These are phyloP conservation scores for Zhuqinia jingwanae DNA, from an alignment of 2,888 invertebrate species.

Conservation along the genomic window DNA sequence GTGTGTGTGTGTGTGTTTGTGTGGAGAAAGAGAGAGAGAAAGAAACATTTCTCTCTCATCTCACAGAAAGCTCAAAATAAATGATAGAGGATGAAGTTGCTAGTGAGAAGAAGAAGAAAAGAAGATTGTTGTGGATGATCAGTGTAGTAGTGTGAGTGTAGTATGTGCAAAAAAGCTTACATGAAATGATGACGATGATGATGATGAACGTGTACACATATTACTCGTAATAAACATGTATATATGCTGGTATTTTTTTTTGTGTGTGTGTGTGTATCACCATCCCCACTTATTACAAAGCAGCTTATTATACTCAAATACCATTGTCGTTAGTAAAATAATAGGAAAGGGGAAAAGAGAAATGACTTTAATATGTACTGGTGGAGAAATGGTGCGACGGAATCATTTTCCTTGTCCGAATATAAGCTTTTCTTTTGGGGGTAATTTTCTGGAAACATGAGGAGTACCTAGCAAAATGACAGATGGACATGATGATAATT, in stretches of 20 bases:
- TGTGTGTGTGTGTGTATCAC: background rate
- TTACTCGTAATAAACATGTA: background rate
- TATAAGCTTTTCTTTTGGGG: background rate
- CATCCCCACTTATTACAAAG: background rate
- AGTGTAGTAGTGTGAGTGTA: no score
- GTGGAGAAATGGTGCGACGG: no score
- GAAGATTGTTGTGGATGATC: slow-evolving; percentile 21
- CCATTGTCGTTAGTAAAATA: background rate
- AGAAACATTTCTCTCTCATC: background rate
- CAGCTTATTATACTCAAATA: slow-evolving; percentile 11
- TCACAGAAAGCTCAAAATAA: slow-evolving; percentile 2
- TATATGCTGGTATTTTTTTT: no score
- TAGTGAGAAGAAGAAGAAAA: background rate
- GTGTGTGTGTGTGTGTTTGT: no score
- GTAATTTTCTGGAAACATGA: background rate
- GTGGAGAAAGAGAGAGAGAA: background rate
- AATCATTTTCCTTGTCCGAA: no score
- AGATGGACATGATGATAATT: no score
- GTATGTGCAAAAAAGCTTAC: no score
- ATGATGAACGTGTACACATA: no score
- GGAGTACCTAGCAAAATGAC: no score
- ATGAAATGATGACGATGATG: no score
- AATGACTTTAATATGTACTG: no score
- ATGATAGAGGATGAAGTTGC: slow-evolving; percentile 5
- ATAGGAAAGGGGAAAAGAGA: no score